Conservation (phyloP, 2,797 vertebrate genomes). For the Morus bassanus region DNA sequence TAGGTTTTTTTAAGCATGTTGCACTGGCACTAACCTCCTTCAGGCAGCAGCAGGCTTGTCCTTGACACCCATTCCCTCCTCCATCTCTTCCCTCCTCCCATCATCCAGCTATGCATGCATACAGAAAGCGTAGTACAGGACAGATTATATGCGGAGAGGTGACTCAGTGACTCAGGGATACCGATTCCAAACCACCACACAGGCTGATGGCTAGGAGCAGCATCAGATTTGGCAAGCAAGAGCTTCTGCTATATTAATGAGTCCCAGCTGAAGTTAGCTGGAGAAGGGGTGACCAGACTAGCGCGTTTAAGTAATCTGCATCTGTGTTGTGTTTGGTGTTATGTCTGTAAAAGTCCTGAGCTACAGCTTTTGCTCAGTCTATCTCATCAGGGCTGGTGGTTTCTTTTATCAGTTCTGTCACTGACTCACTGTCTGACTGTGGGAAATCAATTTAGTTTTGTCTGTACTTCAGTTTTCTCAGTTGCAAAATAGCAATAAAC, state of each 20-base stretch:
- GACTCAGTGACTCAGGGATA: rapidly evolving
- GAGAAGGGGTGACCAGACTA: neutral
- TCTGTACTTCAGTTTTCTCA: neutral
- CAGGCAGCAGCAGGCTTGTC: neutral
- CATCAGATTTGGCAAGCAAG: neutral
- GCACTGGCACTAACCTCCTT: neutral
- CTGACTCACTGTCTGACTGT: conserved; percentile 16
- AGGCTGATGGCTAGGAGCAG: neutral
- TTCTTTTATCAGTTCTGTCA: conserved; percentile 17
- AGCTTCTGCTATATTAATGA: neutral
- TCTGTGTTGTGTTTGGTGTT: neutral
- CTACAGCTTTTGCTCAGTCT: neutral
- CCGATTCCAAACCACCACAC: neutral
- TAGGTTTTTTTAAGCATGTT: neutral
- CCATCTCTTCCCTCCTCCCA: neutral
- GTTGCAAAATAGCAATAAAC: neutral
- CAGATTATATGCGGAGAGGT: neutral
- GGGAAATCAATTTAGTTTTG: neutral
- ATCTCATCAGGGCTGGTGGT: neutral
- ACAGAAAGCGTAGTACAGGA: neutral
- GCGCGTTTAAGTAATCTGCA: rapidly evolving
- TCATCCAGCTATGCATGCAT: neutral
- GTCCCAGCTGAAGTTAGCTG: neutral
- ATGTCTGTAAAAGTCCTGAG: neutral
- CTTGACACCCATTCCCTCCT: neutral